Base-by-base conservation (phyloP, 2,797 vertebrate genomes). In the Dipus sagitta region DNA sequence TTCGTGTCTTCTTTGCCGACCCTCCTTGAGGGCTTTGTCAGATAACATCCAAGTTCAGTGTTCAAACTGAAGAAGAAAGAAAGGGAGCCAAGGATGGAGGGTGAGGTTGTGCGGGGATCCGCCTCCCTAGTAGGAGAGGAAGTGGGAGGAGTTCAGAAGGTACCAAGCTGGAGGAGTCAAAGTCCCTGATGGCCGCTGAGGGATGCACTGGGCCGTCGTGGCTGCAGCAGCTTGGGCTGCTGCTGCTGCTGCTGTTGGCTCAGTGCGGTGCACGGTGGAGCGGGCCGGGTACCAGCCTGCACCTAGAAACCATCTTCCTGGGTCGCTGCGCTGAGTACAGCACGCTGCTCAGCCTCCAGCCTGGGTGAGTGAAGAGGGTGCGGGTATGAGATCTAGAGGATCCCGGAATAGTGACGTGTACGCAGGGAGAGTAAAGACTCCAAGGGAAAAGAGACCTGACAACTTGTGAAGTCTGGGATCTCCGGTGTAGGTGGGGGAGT, bases 311-410 rank as follows among this genome's bases (percentile, higher is more conserved):
- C 93, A 97, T 98, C 96, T 91, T 98, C 78, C 96, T 97, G 95
- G 98, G 98, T 95, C 98, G 98, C 88, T 98, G 98, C 64, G 92
- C 97, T 30, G 97, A 98, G 30, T 98, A 98, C 92, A 90, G 94
- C 21, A 91, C 90, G 42, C 67, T 94, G 89, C 87, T 97, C 92
- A 97, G 96, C 93, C 97, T 97, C 3, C 80, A 95, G 86, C 93
- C 96, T 72, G 93, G 98, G 98, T 98, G 97, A 98, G 98, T 10
- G 20, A 42, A 17, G 17, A 6, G 81, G 34, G 20, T 3, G 12
- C 3, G 0, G 13, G 17, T 30, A 12, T 3, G 24, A 11, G 47
- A 47, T 24, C 38, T 28, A 3, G 5, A 13, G 2, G 24, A 47
- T 34, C 13, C 15, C 4, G 64, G 47, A 47, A 11, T 10, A 47